Evolutionary conservation across 2,888 invertebrate species (phyloP).

Genomic region (Ischnura elegans): DNA sequence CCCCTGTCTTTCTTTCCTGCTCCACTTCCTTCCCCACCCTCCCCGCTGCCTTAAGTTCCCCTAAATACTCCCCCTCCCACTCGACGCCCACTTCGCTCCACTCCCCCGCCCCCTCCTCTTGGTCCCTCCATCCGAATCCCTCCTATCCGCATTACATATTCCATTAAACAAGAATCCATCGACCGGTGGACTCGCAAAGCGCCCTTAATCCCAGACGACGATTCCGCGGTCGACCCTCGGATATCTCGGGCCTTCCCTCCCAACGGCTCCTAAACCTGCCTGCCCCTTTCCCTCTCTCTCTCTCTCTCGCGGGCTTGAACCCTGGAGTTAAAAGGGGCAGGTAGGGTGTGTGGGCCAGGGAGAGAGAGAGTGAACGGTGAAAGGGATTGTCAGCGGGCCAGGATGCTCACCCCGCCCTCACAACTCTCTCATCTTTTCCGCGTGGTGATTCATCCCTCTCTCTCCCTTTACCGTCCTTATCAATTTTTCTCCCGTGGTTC

Average conservation of each 20-base stretch:
- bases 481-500: background rate
- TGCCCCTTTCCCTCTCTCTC: background rate
- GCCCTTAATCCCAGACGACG: constrained; percentile 73
- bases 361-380: constrained; percentile 21
- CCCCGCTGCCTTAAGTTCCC: constrained; percentile 24
- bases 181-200: constrained; percentile 76
- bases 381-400: constrained; percentile 6
- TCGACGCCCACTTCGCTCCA: constrained; percentile 68
- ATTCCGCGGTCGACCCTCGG: constrained; percentile 62
- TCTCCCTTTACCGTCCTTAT: constrained; percentile 17
- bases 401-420: constrained; percentile 12
- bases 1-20: constrained; percentile 33
- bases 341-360: constrained; percentile 23
- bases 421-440: background rate
- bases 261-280: background rate
- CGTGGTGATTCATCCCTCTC: constrained; percentile 41
- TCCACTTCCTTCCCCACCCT: background rate
- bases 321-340: constrained; percentile 48
- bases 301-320: constrained; percentile 63
- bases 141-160: constrained; percentile 82
- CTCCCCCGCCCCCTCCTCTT: constrained; percentile 52
- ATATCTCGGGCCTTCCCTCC: constrained; percentile 41
- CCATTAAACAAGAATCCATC: constrained; percentile 87
- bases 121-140: constrained; percentile 44
- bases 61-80: constrained; percentile 68